Evolutionary conservation across 2,113 vertebrate species (phyloP), one percentile per base, ranked within the genome.

Genomic region (Cyphomyrus discorhynchus): DNA sequence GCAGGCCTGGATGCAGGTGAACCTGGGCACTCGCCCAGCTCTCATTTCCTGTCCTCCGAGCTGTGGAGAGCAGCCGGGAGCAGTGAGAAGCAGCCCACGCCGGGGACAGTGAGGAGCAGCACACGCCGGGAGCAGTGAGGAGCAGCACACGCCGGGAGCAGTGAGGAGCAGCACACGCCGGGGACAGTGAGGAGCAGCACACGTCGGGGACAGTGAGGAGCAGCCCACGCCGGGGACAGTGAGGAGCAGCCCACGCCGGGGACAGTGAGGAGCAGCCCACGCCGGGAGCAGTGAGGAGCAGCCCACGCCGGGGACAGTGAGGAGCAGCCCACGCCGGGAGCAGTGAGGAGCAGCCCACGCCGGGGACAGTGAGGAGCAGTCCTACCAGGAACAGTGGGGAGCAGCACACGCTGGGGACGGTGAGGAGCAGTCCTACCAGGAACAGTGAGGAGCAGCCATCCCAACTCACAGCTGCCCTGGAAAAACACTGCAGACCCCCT

Each of bases 1-100:
- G 35, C 49, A 56, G 93, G 92, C 91, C 80, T 80, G 90, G 90
- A 90, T 92, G 88, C 95, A 95, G 94, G 94, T 94, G 93, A 95
- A 89, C 91, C 91, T 92, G 95, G 96, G 94, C 94, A 92, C 94
- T 93, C 93, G 94, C 95, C 90, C 93, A 91, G 90, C 91, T 90
- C 35, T 93, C 91, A 95, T 95, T 95, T 96, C 96, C 96, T 95
- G 94, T 93, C 91, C 46, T 56, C 88, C 21, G 91, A 19, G 62
- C n/a, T 31, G n/a, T 27, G 62, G 62, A 66, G n/a, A 27, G 92
- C 92, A 91, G 92, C 91, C 92, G 92, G 94, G 93, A 85, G 88
- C 87, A 80, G 93, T 92, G 94, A 62, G 58, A 0, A 9, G 7
- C 7, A 62, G 24, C 1, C 58, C 56, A 39, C 5, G 0, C 56